Percentiles rank a stretch among this genome's conserved stretches.
phyloP scores from a whole-genome alignment of 2,113 vertebrate genomes.

The Chamaetylas fuelleborni region DNA sequence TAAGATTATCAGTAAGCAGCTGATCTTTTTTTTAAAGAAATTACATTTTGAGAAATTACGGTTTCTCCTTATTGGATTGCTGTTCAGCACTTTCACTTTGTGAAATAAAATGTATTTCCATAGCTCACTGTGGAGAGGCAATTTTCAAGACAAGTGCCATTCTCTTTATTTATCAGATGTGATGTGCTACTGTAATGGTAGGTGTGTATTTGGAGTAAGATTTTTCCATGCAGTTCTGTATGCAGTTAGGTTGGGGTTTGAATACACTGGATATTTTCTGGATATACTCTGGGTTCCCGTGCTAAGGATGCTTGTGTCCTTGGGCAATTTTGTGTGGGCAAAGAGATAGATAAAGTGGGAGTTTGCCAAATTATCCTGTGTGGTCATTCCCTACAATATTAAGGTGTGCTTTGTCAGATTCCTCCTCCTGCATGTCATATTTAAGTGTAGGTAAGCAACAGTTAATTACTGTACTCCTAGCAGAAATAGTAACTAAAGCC shows the following conservation, averaged over 20 bases:
- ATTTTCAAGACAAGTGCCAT: not conserved
- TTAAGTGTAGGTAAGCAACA: not conserved
- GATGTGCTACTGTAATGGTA: not conserved
- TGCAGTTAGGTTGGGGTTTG: not conserved
- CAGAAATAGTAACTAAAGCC: not conserved
- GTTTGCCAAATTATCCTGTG: not conserved
- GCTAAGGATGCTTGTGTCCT: not conserved
- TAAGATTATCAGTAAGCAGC: not conserved
- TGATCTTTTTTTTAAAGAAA: not conserved
- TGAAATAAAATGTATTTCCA: not conserved
- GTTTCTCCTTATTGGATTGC: not conserved
- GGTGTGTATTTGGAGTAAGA: not conserved
- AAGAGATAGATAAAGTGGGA: not conserved
- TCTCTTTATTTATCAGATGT: not conserved
- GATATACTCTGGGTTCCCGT: not conserved
- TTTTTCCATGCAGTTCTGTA: not conserved
- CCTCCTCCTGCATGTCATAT: not conserved
- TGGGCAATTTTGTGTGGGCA: not conserved
- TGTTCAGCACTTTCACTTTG: not conserved
- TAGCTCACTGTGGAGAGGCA: not conserved
- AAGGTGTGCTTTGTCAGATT: not conserved
- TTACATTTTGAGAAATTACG: not conserved
- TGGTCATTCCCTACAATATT: not conserved
- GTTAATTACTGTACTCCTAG: not conserved
- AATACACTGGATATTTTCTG: not conserved